phyloP scores from a whole-genome alignment of 2,888 invertebrate genomes.

The Diaphora mendica region DNA sequence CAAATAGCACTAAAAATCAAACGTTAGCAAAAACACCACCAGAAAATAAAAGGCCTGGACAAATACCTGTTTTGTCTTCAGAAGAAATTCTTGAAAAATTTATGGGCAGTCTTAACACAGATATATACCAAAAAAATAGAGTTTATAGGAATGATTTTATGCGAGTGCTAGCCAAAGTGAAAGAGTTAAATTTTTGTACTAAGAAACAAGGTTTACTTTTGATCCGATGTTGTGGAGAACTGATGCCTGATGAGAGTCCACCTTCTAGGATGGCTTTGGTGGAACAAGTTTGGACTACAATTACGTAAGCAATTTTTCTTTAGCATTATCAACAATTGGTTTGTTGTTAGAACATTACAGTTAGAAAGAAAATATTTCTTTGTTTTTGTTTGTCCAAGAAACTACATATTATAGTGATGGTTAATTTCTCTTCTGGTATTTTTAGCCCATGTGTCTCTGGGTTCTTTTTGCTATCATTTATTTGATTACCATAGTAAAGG shows the following conservation, averaged over 20 bases:
- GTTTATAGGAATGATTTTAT: constrained; percentile 80
- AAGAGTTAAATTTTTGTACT: constrained; percentile 73
- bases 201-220: constrained; percentile 80
- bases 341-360: too few species aligned
- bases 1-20: background rate
- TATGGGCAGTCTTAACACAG: constrained; percentile 71
- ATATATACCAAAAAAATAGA: constrained; percentile 77
- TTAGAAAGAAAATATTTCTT: too few species aligned
- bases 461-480: too few species aligned
- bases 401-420: too few species aligned
- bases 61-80: constrained; percentile 37
- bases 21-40: constrained; percentile 5
- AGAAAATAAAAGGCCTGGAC: constrained; percentile 7
- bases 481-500: too few species aligned
- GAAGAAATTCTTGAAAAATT: constrained; percentile 76
- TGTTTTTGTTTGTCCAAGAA: background rate
- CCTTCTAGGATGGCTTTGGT: constrained; percentile 80
- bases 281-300: constrained; percentile 83
- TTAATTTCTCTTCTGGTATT: too few species aligned
- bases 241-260: constrained; percentile 82
- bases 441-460: too few species aligned
- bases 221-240: constrained; percentile 85
- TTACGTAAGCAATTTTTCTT: constrained; percentile 69
- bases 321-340: background rate
- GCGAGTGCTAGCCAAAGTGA: constrained; percentile 70